These are phyloP conservation scores for Caenorhabditis japonica DNA, from an alignment of 2,888 invertebrate species.

Conservation along the genomic window DNA sequence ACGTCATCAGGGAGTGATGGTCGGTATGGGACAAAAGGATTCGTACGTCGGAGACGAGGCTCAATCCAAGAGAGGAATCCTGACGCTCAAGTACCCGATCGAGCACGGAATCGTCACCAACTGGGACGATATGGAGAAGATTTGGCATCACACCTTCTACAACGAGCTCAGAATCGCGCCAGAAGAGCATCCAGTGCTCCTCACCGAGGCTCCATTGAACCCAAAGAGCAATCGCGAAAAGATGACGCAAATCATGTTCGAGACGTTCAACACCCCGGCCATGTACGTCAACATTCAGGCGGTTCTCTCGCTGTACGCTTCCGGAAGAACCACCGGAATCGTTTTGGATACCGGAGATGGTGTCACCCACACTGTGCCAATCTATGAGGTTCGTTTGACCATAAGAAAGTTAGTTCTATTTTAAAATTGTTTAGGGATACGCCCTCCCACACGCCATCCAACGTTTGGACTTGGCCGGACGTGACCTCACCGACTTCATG, in stretches of 20 bases:
- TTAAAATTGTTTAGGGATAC: conserved; percentile 85
- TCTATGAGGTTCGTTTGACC: conserved; percentile 83
- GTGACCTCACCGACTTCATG: conserved; percentile 80
- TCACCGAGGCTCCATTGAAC: conserved; percentile 92
- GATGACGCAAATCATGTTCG: conserved; percentile 85
- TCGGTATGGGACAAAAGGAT: conserved; percentile 79
- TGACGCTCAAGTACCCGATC: conserved; percentile 94
- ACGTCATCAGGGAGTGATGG: conserved; percentile 81
- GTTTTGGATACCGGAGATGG: conserved; percentile 92
- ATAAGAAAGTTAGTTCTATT: no score
- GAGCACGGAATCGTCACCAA: conserved; percentile 96
- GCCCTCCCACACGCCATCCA: conserved; percentile 80
- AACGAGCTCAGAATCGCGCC: conserved; percentile 94
- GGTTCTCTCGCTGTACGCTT: conserved; percentile 91
- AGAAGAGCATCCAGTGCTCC: conserved; percentile 91
- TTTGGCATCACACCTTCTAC: conserved; percentile 93
- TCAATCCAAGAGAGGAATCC: conserved; percentile 86
- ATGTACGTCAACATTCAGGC: conserved; percentile 88
- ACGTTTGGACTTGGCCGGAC: conserved; percentile 83
- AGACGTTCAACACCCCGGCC: conserved; percentile 83
- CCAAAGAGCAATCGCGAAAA: conserved; percentile 91
- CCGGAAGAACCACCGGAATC: conserved; percentile 93
- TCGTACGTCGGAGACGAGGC: conserved; percentile 77
- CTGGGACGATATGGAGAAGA: conserved; percentile 98
- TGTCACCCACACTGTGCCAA: conserved; percentile 85